These are phyloP conservation scores for Anguilla obscura DNA, from an alignment of 2,797 vertebrate genomes.

Conservation along the genomic window DNA sequence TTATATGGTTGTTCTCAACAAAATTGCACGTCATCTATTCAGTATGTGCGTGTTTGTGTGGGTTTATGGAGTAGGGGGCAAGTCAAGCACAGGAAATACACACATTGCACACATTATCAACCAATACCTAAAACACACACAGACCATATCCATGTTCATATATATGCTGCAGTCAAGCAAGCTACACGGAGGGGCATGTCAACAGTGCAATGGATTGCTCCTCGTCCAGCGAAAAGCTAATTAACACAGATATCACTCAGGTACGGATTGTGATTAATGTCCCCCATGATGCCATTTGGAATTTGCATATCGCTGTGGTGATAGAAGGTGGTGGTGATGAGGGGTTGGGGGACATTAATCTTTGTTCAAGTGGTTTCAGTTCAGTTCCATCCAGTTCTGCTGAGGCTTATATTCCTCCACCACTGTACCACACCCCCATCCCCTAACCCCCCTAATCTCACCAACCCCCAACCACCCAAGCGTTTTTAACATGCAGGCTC, in stretches of 20 bases:
- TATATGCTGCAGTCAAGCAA: slow-evolving; percentile 29
- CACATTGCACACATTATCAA: not conserved
- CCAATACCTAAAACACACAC: slow-evolving; percentile 11
- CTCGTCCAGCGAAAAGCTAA: slow-evolving; percentile 48
- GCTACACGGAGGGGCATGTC: slow-evolving; percentile 30
- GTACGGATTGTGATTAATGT: slow-evolving; percentile 48
- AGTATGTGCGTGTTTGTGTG: not conserved
- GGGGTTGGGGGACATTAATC: slow-evolving; percentile 48
- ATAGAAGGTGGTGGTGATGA: not conserved
- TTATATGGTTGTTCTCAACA: not conserved
- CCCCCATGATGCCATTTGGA: slow-evolving; percentile 46
- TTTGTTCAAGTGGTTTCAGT: slow-evolving; percentile 44
- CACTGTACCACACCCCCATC: not conserved
- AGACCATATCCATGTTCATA: not conserved
- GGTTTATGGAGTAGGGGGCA: not conserved
- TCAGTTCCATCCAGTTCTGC: slow-evolving; percentile 31
- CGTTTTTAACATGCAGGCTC: slow-evolving; percentile 52
- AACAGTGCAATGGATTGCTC: slow-evolving; percentile 40
- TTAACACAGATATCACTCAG: slow-evolving; percentile 44
- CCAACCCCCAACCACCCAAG: slow-evolving; percentile 25
- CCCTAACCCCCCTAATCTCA: not conserved
- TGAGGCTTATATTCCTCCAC: slow-evolving; percentile 36
- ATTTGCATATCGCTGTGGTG: slow-evolving; percentile 41
- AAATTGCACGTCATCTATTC: not conserved
- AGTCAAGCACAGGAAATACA: not conserved